Conservation (phyloP, 2,888 invertebrate genomes). For the Glyphotaelius pellucidus region DNA sequence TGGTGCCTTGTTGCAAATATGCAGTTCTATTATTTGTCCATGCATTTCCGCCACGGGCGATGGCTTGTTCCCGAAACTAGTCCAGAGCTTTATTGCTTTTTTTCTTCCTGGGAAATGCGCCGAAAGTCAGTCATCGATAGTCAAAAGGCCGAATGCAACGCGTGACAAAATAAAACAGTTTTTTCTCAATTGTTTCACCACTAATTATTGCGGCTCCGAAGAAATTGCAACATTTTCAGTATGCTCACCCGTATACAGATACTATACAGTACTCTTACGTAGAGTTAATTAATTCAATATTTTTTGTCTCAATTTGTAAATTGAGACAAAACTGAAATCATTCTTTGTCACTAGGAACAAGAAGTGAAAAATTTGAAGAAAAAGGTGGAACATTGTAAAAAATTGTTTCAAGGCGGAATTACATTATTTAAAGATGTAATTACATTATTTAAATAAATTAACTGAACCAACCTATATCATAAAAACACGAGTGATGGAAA, state of each 20-base stretch:
- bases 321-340: too few relatives aligned
- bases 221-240: background rate
- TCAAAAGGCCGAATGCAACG: background rate
- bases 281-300: background rate
- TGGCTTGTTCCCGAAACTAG: background rate
- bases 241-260: background rate
- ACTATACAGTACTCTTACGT: background rate
- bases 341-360: too few relatives aligned
- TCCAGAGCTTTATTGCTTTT: background rate
- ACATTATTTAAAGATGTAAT: too few relatives aligned
- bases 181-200: background rate
- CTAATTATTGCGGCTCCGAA: background rate
- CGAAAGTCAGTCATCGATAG: background rate
- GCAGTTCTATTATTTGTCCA: background rate
- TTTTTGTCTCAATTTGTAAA: too few relatives aligned
- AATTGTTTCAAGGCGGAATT: too few relatives aligned
- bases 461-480: too few relatives aligned
- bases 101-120: background rate
- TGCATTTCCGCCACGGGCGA: background rate
- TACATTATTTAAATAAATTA: too few relatives aligned
- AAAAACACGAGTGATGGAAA: too few relatives aligned
- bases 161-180: background rate
- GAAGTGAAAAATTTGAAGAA: too few relatives aligned
- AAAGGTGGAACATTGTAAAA: too few relatives aligned
- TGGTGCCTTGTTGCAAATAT: background rate